Base-by-base conservation (phyloP, 2,888 invertebrate genomes). In the Isoperla grammatica region DNA sequence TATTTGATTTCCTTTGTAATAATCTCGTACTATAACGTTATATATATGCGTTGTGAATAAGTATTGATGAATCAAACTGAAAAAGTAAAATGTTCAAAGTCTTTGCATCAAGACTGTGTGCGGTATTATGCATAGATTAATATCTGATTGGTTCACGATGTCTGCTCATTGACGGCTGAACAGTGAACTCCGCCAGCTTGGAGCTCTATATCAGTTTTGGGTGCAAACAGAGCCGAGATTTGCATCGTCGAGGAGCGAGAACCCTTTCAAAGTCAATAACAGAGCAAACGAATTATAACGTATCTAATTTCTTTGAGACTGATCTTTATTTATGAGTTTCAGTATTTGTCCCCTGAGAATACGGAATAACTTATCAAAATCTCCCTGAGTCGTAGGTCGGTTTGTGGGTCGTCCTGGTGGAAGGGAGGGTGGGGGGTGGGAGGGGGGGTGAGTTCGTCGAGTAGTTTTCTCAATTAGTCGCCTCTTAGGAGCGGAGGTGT, bases 241-340 rank as follows among this genome's bases (percentile, higher is more conserved):
- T 17, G 53, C 53, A 53, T 53, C 17, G 19, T 53, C 53, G 39
- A 53, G 49, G 19, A 22, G 23, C 48, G 9, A 22, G 17, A 23
- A n/a, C 17, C 53, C 39, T 39, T 53, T 35, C 20, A 9, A 8
- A 53, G 53, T 39, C 53, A 53, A 53, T 53, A 53, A 53, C 53
- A 12, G 19, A 53, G 2, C 53, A 53, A 53, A 53, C 37, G 53
- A 53, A 20, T 37, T 35, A 39, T 53, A 53, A 15, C 53, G 53
- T 20, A 39, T 53, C 53, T 53, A 53, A 53, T 53, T 53, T 53
- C 53, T 53, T 37, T 17, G 9, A 11, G n/a, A 50, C 15, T 13
- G 53, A 53, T 53, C 53, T 53, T 53, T 53, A 53, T 53, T 53
- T 53, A 53, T 53, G 53, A 53, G 53, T 17, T 35, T 5, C 53